Conservation (phyloP, 2,113 vertebrate genomes). For the Scomber colias region DNA sequence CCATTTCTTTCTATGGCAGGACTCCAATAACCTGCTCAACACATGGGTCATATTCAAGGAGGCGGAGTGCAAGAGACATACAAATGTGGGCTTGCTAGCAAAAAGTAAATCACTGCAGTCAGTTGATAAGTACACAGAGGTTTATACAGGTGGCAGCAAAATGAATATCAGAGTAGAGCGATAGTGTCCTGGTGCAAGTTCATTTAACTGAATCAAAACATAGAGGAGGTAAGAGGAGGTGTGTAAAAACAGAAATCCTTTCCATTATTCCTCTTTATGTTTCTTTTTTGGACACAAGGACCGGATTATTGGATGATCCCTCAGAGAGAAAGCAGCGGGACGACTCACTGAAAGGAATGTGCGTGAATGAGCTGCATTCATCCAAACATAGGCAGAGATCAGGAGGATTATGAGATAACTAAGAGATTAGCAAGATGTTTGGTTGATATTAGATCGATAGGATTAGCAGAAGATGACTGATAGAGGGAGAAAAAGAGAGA, state of each 20-base stretch:
- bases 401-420: conserved; percentile 37
- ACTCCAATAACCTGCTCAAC: conserved; percentile 66
- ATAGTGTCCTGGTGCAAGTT: background rate
- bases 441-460: conserved; percentile 29
- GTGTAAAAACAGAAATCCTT: conserved; percentile 10
- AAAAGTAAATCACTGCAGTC: background rate
- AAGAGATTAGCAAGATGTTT: conserved; percentile 19
- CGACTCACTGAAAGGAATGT: background rate
- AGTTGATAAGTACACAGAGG: background rate
- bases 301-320: conserved; percentile 37
- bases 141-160: background rate
- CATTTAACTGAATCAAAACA: conserved; percentile 7
- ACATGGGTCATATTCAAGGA: conserved; percentile 51
- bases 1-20: conserved; percentile 16
- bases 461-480: conserved; percentile 38
- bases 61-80: conserved; percentile 12
- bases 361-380: conserved; percentile 27
- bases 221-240: background rate
- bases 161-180: background rate
- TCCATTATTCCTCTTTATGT: background rate
- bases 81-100: conserved; percentile 29
- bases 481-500: background rate
- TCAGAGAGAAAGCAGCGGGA: conserved; percentile 35
- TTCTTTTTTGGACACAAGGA: background rate
- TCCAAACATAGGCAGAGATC: conserved; percentile 2